Conservation (phyloP, 2,888 invertebrate species). For the Zygothrica quintamaculata region DNA sequence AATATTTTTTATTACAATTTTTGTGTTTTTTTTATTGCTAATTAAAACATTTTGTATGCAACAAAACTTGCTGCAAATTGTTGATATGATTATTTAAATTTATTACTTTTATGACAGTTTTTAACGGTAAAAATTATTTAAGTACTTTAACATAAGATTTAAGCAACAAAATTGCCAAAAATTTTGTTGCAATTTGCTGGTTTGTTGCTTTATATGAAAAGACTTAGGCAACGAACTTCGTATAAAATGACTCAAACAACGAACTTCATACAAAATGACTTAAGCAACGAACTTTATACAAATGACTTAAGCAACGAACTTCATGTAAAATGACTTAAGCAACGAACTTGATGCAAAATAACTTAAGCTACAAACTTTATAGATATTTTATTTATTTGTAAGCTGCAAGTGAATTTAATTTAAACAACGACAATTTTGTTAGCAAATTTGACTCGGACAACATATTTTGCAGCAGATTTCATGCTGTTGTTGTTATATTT, state of each 20-base stretch:
- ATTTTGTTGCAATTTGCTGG: neutral
- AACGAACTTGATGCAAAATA: slow-evolving; percentile 57
- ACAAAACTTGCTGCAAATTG: neutral
- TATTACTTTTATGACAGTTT: neutral
- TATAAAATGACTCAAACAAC: slow-evolving; percentile 46
- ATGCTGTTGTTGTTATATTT: neutral
- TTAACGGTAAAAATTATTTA: neutral
- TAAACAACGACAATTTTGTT: too few species aligned
- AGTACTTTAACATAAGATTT: slow-evolving; percentile 12
- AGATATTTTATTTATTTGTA: neutral
- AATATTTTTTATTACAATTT: too few species aligned
- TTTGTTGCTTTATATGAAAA: slow-evolving; percentile 2
- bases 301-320: slow-evolving; percentile 77
- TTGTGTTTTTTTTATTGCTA: neutral
- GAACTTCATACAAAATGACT: slow-evolving; percentile 31
- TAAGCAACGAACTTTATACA: slow-evolving; percentile 4
- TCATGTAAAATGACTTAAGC: slow-evolving; percentile 66
- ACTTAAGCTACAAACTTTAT: slow-evolving; percentile 73
- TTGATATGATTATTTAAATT: neutral
- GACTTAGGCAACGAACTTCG: slow-evolving; percentile 29
- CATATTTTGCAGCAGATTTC: slow-evolving; percentile 13
- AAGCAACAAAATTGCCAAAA: slow-evolving; percentile 29
- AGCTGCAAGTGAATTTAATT: too few species aligned
- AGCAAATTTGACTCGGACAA: slow-evolving; percentile 14
- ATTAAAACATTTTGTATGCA: neutral